Evolutionary conservation across 2,888 invertebrate genomes (phyloP), one percentile per base, ranked within the genome.

Genomic region (Cerceris rybyensis): DNA sequence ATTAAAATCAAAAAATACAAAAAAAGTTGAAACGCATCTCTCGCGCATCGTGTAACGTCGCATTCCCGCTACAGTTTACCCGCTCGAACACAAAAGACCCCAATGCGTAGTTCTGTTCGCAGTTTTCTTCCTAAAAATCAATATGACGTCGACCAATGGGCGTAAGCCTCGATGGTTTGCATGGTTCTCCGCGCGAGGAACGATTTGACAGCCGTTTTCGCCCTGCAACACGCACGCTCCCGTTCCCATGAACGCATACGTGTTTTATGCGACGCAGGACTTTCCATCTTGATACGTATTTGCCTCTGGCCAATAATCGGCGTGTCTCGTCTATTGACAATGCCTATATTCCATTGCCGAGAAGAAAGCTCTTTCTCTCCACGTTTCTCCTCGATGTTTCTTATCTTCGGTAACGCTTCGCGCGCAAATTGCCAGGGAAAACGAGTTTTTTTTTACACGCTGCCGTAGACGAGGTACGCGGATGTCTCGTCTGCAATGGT

Each of bases 231-330:
- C 49, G 59, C 66, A 43, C 58, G 60, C 57, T 60, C 16, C 13
- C 17, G 17, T 8, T 41, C 39, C 55, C 17, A 46, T 65, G 14
- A 7, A 49, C 55, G 16, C 39, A 57, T 11, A 14, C n/a, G 28
- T 6, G 16, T 41, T 16, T 16, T 41, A 8, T 14, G 8, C 11
- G 28, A 39, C n/a, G 17, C 9, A n/a, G n/a, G 49, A 78, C 75
- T 83, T 84, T 79, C 75, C 81, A 79, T 74, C 63, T 79, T 79
- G 70, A 81, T 83, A 66, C 28, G 28, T 28, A 4, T 71, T 82
- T 59, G 28, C 61, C 61, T 7, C 46, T 55, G 59, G 50, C 46
- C 52, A 67, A 70, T 71, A 49, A 5, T 52, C 39, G 28, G 7
- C 72, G 17, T 50, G 63, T 63, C 43, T n/a, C 13, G 80, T 70